Evolutionary conservation across 2,113 vertebrate species (phyloP).

Genomic region (Echinops telfairi): DNA sequence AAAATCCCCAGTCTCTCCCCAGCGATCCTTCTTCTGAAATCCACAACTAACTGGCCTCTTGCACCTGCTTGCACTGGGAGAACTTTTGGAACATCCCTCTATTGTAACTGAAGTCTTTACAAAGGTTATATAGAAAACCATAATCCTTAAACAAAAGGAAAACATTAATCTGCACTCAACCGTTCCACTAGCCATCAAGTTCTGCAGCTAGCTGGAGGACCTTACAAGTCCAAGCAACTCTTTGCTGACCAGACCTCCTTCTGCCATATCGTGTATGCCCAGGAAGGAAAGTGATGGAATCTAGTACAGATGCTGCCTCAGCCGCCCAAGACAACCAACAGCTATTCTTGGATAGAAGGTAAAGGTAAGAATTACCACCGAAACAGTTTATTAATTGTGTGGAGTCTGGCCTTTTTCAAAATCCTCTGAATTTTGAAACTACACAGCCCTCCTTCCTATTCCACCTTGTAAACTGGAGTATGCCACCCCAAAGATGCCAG

Average conservation of each 20-base stretch:
- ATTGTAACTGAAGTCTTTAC: slow-evolving; percentile 51
- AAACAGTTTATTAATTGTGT: not conserved
- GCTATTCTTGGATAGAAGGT: not conserved
- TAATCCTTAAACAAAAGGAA: slow-evolving; percentile 73
- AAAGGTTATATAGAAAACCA: slow-evolving; percentile 78
- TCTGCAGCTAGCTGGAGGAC: slow-evolving; percentile 41
- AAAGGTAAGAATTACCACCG: not conserved
- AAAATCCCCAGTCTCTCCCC: slow-evolving; percentile 71
- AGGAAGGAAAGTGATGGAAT: slow-evolving; percentile 53
- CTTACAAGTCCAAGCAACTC: slow-evolving; percentile 33
- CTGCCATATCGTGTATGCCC: slow-evolving; percentile 58
- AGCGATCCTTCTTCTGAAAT: slow-evolving; percentile 78
- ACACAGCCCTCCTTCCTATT: not conserved
- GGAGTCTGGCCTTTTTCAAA: not conserved
- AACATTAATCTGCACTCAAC: slow-evolving; percentile 45
- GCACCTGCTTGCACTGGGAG: slow-evolving; percentile 82
- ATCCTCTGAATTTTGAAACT: slow-evolving; percentile 21
- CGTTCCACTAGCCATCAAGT: slow-evolving; percentile 22
- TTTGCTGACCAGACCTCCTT: slow-evolving; percentile 50
- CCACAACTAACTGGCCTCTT: slow-evolving; percentile 54
- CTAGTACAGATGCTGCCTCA: not conserved
- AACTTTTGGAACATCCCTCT: slow-evolving; percentile 77
- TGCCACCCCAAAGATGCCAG: not conserved
- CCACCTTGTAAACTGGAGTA: not conserved
- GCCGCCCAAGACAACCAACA: not conserved